Base-by-base conservation (phyloP, 2,797 vertebrate species). In the Propithecus deckenii region DNA sequence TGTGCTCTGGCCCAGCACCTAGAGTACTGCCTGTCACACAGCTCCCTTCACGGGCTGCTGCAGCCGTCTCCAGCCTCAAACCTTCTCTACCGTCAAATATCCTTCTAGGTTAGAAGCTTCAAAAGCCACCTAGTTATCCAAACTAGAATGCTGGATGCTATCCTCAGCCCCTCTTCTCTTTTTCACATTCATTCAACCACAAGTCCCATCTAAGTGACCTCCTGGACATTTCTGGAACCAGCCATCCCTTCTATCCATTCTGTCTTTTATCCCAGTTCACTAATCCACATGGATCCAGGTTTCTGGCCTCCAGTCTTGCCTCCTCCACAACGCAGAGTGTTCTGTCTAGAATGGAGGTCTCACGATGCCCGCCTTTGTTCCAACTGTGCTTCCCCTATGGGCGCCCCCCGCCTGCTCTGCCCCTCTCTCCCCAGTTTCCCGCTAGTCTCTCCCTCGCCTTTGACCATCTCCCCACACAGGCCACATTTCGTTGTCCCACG, bases 1-100 rank as follows among this genome's bases (percentile, higher is more conserved):
- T 41, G 50, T 30, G 43, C 35, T n/a, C 5, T 17, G 86, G 25
- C 17, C 32, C 43, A 14, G 3, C 43, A 17, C 30, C 12, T 14
- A 2, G 30, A 5, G 23, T 4, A 10, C 10, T 20, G 1, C 1
- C 48, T 13, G 11, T 55, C 55, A 30, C 41, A 12, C 12, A 8
- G 25, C 38, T n/a, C 4, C 32, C 30, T 35, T 22, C 1, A 14
- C 50, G 3, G 14, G 7, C 52, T 3, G 0, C 38, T 25, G 6
- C 43, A 41, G 65, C 63, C 75, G 2, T 28, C 17, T 23, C 18
- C 9, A 1, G 13, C 81, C 81, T 86, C 43, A 25, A 4, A 76
- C 71, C 35, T 83, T 67, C 59, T 38, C 57, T 28, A 20, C 75
- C 9, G 0, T 30, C 43, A 25, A 71, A 1, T 13, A 1, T 55